Evolutionary conservation across 2,113 vertebrate species (phyloP), one percentile per base, ranked within the genome.

Genomic region (Austrofundulus limnaeus): DNA sequence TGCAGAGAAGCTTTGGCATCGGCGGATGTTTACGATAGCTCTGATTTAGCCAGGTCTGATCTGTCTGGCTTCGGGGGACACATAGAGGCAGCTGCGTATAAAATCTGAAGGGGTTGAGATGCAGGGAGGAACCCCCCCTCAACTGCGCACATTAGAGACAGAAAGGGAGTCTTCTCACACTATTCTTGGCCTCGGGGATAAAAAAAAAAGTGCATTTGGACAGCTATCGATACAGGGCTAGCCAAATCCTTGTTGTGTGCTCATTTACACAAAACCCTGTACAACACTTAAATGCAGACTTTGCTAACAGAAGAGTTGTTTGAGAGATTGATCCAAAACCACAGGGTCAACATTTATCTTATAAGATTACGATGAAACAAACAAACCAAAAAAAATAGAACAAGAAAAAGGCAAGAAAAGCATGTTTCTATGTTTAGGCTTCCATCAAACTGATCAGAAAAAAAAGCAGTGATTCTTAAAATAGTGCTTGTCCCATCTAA

Each of bases 221-320:
- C 60, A 52, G 81, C 82, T 81, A 71, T 69, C 55, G 57, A 61
- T 64, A 54, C 64, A 21, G 3, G 66, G 60, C 70, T 64, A 69
- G 88, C 88, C 86, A 86, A 86, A 82, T 77, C 77, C 80, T 78
- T 72, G 83, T 80, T 87, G 83, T 85, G 72, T 76, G 71, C 67
- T 79, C 61, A 59, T 69, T 83, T 37, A 23, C 80, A 79, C 72
- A 75, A 75, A 77, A 72, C 78, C 71, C 79, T 11, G 17, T 60
- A 63, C 34, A 34, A 47, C 75, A 67, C 49, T 62, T 63, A 75
- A 47, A 73, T 66, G 67, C 24, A 70, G 48, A 75, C 53, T 10
- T n/a, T 71, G 57, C 71, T 57, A 66, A 74, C 60, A 47, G 54
- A 21, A 48, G 66, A 43, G 62, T 20, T 81, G 80, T 80, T 69